A percentile compares a stretch with the other conserved stretches of the same genome.
phyloP scores from a whole-genome alignment of 2,797 vertebrate genomes.

The Fistularia tabacaria region DNA sequence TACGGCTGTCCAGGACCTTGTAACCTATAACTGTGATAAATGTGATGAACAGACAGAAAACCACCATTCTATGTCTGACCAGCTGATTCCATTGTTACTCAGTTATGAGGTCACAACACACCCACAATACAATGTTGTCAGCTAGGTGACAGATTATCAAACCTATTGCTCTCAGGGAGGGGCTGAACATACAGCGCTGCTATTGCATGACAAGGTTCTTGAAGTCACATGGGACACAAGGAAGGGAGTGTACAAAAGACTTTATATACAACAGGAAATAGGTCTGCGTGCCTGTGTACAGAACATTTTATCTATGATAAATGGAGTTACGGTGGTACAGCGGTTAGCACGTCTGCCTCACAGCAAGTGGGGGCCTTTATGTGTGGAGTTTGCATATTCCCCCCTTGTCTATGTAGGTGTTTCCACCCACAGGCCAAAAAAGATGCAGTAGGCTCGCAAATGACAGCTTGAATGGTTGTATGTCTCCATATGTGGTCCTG shows the following conservation, averaged over 20 bases:
- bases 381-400: too few relatives aligned
- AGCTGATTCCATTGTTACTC: conserved; percentile 7
- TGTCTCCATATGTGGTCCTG: too few relatives aligned
- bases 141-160: neutral
- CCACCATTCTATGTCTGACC: too few relatives aligned
- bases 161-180: neutral
- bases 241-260: neutral
- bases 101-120: neutral
- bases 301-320: conserved; percentile 8
- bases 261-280: conserved; percentile 7
- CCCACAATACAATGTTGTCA: too few relatives aligned
- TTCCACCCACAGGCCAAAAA: too few relatives aligned
- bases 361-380: too few relatives aligned
- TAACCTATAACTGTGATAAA: conserved; percentile 19
- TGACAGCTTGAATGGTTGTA: too few relatives aligned
- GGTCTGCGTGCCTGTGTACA: neutral
- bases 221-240: neutral
- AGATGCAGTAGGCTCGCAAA: too few relatives aligned
- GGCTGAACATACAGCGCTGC: too few relatives aligned
- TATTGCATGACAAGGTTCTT: neutral
- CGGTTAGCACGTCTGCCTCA: too few relatives aligned
- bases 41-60: conserved; percentile 12
- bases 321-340: conserved; percentile 2
- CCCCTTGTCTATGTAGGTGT: too few relatives aligned
- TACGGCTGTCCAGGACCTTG: conserved; percentile 12